A percentile compares a stretch with the other conserved stretches of the same genome.
These are phyloP conservation scores for Lordiphosa andalusiaca DNA, from an alignment of 2,888 invertebrate genomes.

Conservation along the genomic window DNA sequence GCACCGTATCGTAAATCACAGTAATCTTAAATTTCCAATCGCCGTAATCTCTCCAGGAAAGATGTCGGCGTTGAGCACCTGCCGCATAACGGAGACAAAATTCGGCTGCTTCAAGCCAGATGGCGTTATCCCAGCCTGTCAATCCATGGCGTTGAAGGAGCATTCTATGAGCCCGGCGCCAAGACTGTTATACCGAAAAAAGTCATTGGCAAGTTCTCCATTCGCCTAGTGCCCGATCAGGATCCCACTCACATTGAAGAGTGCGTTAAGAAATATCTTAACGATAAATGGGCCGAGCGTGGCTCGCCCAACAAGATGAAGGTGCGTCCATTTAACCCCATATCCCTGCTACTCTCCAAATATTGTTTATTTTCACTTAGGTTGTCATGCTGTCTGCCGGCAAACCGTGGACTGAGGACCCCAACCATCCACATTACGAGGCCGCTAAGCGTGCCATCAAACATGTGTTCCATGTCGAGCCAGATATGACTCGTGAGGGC, in stretches of 20 bases:
- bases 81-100: conserved; percentile 89
- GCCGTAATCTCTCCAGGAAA: conserved; percentile 58
- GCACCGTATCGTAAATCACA: conserved; percentile 40
- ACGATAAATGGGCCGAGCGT: conserved; percentile 88
- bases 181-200: conserved; percentile 97
- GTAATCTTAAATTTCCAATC: conserved; percentile 9
- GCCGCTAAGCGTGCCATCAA: conserved; percentile 92
- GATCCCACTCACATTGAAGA: conserved; percentile 90
- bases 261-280: conserved; percentile 88
- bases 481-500: conserved; percentile 97
- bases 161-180: conserved; percentile 94
- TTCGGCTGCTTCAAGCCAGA: conserved; percentile 92
- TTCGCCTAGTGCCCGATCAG: conserved; percentile 97
- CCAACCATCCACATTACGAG: conserved; percentile 93
- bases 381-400: conserved; percentile 81
- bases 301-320: conserved; percentile 93
- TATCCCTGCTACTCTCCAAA: background rate
- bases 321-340: conserved; percentile 47
- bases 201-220: conserved; percentile 98
- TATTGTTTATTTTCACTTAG: conserved; percentile 1
- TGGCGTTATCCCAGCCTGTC: conserved; percentile 97
- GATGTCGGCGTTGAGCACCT: conserved; percentile 87
- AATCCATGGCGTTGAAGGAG: conserved; percentile 95
- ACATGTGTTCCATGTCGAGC: conserved; percentile 92
- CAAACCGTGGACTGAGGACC: conserved; percentile 95